Evolutionary conservation across 1,140 invertebrate species (phyloP).

Genomic region (Reticulitermes speratus): DNA sequence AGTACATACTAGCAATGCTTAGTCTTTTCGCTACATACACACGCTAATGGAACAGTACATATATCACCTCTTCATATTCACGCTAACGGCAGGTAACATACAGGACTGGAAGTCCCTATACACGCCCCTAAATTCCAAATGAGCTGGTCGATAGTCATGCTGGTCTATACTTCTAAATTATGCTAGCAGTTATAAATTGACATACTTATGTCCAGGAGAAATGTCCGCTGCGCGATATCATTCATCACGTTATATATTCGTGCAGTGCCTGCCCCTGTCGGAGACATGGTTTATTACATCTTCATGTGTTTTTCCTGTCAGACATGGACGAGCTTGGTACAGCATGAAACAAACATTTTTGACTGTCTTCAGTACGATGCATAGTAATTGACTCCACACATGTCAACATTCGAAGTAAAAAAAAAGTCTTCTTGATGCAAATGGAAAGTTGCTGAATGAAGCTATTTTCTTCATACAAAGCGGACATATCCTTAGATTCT

Average conservation of each 20-base stretch:
- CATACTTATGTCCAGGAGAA: neutral
- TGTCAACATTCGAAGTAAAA: neutral
- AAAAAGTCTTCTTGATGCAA: too few species aligned
- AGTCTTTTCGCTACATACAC: too few species aligned
- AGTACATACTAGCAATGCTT: too few species aligned
- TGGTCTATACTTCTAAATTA: neutral
- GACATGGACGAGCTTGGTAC: neutral
- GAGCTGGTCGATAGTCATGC: neutral
- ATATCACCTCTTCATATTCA: neutral
- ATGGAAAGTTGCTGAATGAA: too few species aligned
- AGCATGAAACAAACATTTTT: neutral
- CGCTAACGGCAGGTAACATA: neutral
- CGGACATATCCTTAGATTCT: too few species aligned
- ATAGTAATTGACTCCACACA: neutral
- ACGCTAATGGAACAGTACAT: neutral
- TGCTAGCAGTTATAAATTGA: neutral
- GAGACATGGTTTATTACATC: neutral
- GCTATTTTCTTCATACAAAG: too few species aligned
- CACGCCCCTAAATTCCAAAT: neutral
- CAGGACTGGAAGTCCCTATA: neutral
- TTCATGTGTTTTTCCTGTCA: neutral
- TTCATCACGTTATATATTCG: neutral
- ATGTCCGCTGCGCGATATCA: neutral
- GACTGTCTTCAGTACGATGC: neutral
- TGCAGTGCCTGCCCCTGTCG: neutral